Conservation (phyloP, 2,888 invertebrate species). For the Andrena hattorfiana region DNA sequence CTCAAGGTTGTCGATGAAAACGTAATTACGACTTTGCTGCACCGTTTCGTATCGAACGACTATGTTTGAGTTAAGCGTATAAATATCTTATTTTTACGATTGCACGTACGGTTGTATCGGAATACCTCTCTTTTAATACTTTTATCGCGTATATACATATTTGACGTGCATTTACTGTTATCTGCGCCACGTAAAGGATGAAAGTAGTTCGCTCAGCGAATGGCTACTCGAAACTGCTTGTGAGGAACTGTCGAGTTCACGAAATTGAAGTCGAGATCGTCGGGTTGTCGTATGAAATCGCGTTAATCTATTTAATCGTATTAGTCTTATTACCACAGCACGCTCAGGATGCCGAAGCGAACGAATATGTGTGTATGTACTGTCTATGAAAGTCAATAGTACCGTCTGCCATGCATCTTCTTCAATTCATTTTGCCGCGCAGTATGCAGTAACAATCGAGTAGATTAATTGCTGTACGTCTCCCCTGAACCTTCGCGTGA, state of each 20-base stretch:
- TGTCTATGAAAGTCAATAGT: background rate
- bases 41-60: background rate
- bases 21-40: background rate
- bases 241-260: background rate
- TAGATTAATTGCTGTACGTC: no score
- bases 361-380: background rate
- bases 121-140: background rate
- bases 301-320: conserved; percentile 51
- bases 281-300: conserved; percentile 31
- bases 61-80: conserved; percentile 19
- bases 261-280: conserved; percentile 5
- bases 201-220: background rate
- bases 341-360: background rate
- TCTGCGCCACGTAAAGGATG: background rate
- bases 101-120: background rate
- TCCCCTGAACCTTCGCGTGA: no score
- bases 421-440: no score
- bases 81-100: background rate
- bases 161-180: background rate
- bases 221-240: background rate
- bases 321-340: background rate
- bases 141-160: background rate
- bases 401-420: no score
- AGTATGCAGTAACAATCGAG: no score
- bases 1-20: conserved; percentile 27